A percentile compares a stretch with the other conserved stretches of the same genome.
Conservation (phyloP, 2,888 invertebrate species). For the Crioceris asparagi region DNA sequence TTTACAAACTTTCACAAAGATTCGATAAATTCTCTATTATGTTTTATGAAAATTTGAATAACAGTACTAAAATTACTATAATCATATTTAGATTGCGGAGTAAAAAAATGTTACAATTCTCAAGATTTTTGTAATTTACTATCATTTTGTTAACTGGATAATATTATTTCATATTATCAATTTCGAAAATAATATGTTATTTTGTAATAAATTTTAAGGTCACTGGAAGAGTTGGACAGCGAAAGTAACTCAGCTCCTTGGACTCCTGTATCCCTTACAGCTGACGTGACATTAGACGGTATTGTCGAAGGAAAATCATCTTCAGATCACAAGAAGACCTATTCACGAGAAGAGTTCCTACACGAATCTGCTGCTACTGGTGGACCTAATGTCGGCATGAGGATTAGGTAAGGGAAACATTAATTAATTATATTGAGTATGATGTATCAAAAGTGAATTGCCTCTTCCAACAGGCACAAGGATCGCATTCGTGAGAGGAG, state of each 20-base stretch:
- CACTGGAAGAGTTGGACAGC: conserved; percentile 39
- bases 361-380: conserved; percentile 62
- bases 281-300: conserved; percentile 27
- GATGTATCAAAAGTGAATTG: background rate
- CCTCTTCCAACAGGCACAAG: conserved; percentile 32
- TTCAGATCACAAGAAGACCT: conserved; percentile 42
- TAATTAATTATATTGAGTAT: background rate
- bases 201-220: conserved; percentile 22
- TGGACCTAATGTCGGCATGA: conserved; percentile 46
- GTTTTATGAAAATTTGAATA: too few relatives aligned
- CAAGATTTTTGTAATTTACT: background rate
- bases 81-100: too few relatives aligned
- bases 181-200: background rate
- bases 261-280: conserved; percentile 30
- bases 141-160: background rate
- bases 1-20: too few relatives aligned
- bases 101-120: too few relatives aligned
- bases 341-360: conserved; percentile 65
- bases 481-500: conserved; percentile 36
- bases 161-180: background rate
- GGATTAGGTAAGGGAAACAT: too few relatives aligned
- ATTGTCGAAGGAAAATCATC: conserved; percentile 22
- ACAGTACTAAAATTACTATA: too few relatives aligned
- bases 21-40: too few relatives aligned
- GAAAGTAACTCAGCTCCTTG: conserved; percentile 38